Percentiles rank a stretch among this genome's conserved stretches.
Evolutionary conservation across 30 jellyfish, hydroid and myxozoan species (phyloP).

Genomic region (Turritopsis dohrnii): DNA sequence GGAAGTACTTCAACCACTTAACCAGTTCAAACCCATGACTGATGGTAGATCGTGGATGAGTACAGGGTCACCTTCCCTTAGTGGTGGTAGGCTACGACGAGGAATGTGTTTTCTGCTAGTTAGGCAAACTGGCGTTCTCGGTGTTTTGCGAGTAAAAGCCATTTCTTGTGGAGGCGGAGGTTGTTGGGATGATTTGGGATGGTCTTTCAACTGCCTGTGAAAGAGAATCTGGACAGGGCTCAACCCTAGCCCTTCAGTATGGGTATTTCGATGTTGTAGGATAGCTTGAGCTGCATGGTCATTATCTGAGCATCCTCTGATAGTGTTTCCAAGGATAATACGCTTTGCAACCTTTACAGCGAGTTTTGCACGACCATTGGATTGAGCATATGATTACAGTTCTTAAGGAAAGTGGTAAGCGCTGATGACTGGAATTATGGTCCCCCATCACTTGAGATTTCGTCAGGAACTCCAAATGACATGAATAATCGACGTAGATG

Average conservation of each 20-base stretch:
- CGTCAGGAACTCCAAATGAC: background rate
- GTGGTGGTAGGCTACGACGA: background rate
- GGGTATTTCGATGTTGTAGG: too few species aligned
- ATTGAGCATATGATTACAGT: background rate
- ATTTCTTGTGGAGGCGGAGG: background rate
- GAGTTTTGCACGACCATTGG: background rate
- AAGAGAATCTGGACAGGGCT: conserved; percentile 13
- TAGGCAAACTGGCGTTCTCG: background rate
- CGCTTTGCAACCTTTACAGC: conserved; percentile 9
- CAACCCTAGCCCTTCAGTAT: background rate
- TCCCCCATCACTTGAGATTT: background rate
- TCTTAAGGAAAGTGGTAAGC: background rate
- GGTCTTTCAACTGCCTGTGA: background rate
- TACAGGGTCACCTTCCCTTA: background rate
- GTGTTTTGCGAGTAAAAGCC: conserved; percentile 9
- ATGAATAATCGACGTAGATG: background rate
- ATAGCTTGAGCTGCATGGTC: background rate
- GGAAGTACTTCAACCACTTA: background rate
- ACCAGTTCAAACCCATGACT: background rate
- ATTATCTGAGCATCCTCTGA: background rate
- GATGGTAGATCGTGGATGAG: background rate
- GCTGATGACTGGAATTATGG: background rate
- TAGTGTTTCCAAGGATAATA: background rate
- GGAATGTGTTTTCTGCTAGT: background rate
- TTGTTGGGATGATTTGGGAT: background rate